Evolutionary conservation across 2,113 vertebrate species (phyloP).

Genomic region (Entomyzon cyanotis): DNA sequence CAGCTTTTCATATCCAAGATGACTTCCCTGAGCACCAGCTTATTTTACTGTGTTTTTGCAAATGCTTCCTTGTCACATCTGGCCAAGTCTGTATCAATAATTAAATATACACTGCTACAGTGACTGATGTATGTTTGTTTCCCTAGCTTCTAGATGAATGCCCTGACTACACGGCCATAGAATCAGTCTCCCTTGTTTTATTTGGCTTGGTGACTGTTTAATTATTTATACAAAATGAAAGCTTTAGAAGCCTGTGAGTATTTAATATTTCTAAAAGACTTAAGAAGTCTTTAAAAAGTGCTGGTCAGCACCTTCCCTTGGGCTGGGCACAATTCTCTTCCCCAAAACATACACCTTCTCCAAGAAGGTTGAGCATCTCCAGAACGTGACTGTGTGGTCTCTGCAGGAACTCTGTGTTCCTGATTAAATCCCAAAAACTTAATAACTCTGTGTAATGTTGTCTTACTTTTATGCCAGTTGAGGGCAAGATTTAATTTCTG

Average conservation of each 20-base stretch:
- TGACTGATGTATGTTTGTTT: constrained; percentile 4
- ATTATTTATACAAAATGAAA: constrained; percentile 49
- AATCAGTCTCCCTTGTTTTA: constrained; percentile 39
- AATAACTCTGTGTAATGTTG: not conserved
- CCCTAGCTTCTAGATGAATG: constrained; percentile 1
- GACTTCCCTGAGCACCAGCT: not conserved
- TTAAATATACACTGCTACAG: constrained; percentile 26
- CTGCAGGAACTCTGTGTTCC: not conserved
- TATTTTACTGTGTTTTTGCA: constrained; percentile 25
- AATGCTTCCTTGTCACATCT: constrained; percentile 26
- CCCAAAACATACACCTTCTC: not conserved
- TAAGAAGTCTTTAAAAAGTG: not conserved
- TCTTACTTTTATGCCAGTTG: not conserved
- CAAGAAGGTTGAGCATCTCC: not conserved
- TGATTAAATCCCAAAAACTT: not conserved
- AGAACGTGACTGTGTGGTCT: not conserved
- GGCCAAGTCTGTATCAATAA: constrained; percentile 14
- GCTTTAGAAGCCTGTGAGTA: not conserved
- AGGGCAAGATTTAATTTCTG: not conserved
- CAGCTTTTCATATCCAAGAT: not conserved
- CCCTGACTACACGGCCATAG: not conserved
- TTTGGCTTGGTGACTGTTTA: constrained; percentile 33
- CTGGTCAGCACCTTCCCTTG: not conserved
- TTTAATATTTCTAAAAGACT: not conserved
- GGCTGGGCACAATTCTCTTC: not conserved